These are phyloP conservation scores for Elysia chlorotica DNA, from an alignment of 1,140 invertebrate species.

Conservation along the genomic window DNA sequence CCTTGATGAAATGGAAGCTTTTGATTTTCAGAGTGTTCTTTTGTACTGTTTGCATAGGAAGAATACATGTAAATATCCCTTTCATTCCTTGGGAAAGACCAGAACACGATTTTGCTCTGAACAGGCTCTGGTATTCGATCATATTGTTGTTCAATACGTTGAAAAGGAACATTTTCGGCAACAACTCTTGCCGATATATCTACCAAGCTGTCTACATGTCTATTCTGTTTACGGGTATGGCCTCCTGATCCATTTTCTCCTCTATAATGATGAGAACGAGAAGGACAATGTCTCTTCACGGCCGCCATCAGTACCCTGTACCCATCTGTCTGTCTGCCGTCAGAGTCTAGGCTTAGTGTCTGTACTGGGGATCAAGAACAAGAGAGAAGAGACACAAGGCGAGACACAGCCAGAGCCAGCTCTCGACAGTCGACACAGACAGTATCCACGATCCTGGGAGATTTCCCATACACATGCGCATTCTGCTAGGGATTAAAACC, in stretches of 20 bases:
- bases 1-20: constrained; percentile 85
- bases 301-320: constrained; percentile 63
- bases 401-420: no score
- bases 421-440: no score
- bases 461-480: constrained; percentile 50
- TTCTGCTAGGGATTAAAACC: constrained; percentile 11
- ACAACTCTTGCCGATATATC: constrained; percentile 84
- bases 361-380: no score
- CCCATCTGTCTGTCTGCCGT: constrained; percentile 54
- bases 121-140: constrained; percentile 86
- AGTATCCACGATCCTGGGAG: constrained; percentile 31
- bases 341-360: no score
- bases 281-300: constrained; percentile 60
- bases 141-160: constrained; percentile 83
- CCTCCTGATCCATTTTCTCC: constrained; percentile 38
- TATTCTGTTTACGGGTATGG: constrained; percentile 46
- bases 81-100: constrained; percentile 86
- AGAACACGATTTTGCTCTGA: constrained; percentile 83
- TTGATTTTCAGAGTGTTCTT: constrained; percentile 69
- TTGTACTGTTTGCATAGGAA: constrained; percentile 70
- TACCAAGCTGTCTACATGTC: constrained; percentile 69
- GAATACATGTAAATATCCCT: constrained; percentile 88
- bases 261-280: constrained; percentile 39
- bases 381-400: no score
- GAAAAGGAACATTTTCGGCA: constrained; percentile 82